These are phyloP conservation scores for western clawed frog (Xenopus tropicalis) DNA, from an alignment of 2,113 vertebrate species.

Conservation along the genomic window DNA sequence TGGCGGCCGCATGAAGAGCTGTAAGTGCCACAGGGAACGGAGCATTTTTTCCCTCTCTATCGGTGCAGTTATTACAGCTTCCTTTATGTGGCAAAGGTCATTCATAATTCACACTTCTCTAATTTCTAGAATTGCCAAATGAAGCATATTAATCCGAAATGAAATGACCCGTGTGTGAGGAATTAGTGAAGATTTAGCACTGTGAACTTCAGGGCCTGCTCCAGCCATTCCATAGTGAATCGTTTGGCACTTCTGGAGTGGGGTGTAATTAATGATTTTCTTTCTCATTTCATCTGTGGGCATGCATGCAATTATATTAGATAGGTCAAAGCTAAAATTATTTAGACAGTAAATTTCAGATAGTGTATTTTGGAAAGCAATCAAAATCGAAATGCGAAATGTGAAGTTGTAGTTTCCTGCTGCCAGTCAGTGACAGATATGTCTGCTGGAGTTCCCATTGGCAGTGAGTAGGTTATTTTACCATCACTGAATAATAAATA, in stretches of 20 bases:
- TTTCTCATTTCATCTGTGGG: constrained; percentile 47
- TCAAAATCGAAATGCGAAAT: constrained; percentile 11
- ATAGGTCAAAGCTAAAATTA: constrained; percentile 48
- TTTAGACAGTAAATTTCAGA: constrained; percentile 27
- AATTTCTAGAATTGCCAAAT: constrained; percentile 72
- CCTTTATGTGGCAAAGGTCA: constrained; percentile 70
- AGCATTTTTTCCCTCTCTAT: constrained; percentile 65
- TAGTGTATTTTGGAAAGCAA: constrained; percentile 35
- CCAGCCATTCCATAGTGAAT: constrained; percentile 62
- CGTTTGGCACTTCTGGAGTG: constrained; percentile 44
- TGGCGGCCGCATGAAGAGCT: constrained; percentile 33
- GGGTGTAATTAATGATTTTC: constrained; percentile 53
- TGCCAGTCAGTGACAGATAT: constrained; percentile 22
- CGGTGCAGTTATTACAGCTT: constrained; percentile 78
- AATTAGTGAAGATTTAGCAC: constrained; percentile 67
- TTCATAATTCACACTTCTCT: constrained; percentile 76
- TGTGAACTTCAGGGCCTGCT: constrained; percentile 66
- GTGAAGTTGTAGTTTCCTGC: constrained; percentile 20
- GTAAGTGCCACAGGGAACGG: constrained; percentile 50
- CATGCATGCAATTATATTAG: constrained; percentile 48
- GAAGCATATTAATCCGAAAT: constrained; percentile 71
- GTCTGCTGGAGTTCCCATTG: constrained; percentile 29
- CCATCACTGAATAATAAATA: constrained; percentile 28
- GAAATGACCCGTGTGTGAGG: constrained; percentile 70
- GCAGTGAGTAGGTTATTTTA: constrained; percentile 33